Evolutionary conservation across 2,888 invertebrate species (phyloP).

Genomic region (Mimas tiliae): DNA sequence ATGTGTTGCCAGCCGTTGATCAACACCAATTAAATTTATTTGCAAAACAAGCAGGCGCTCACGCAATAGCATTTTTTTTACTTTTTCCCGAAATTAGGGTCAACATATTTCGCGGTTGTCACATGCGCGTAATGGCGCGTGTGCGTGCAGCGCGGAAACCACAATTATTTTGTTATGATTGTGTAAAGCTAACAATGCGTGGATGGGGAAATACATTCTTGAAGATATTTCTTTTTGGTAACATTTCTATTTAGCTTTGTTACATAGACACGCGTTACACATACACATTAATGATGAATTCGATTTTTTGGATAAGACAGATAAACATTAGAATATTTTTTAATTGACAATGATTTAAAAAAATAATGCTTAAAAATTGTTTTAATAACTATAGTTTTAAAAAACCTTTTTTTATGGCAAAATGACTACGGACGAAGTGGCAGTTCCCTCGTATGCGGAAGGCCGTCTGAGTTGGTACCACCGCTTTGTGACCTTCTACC

Average conservation of each 20-base stretch:
- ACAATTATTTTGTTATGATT: slow-evolving; percentile 41
- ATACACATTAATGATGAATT: too few species aligned
- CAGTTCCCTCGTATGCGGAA: too few species aligned
- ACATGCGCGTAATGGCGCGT: slow-evolving; percentile 38
- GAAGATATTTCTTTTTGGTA: slow-evolving; percentile 11
- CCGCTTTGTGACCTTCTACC: too few species aligned
- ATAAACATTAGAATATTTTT: too few species aligned
- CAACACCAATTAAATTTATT: slow-evolving; percentile 23
- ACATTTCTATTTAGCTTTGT: not conserved
- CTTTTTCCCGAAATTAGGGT: slow-evolving; percentile 35
- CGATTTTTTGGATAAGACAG: too few species aligned
- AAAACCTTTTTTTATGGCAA: too few species aligned
- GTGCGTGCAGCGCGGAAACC: slow-evolving; percentile 35
- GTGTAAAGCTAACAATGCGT: slow-evolving; percentile 38
- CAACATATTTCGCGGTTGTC: slow-evolving; percentile 42
- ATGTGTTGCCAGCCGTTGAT: slow-evolving; percentile 20
- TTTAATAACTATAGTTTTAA: too few species aligned
- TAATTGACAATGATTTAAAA: too few species aligned
- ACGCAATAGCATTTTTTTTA: slow-evolving; percentile 3
- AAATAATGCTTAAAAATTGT: too few species aligned
- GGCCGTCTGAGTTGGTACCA: too few species aligned
- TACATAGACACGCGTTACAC: not conserved
- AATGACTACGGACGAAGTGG: too few species aligned
- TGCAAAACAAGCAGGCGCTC: slow-evolving; percentile 12
- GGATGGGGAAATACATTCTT: slow-evolving; percentile 12